Evolutionary conservation across 1,140 invertebrate species (phyloP), one percentile per base, ranked within the genome.

Genomic region (Hyphantria cunea): DNA sequence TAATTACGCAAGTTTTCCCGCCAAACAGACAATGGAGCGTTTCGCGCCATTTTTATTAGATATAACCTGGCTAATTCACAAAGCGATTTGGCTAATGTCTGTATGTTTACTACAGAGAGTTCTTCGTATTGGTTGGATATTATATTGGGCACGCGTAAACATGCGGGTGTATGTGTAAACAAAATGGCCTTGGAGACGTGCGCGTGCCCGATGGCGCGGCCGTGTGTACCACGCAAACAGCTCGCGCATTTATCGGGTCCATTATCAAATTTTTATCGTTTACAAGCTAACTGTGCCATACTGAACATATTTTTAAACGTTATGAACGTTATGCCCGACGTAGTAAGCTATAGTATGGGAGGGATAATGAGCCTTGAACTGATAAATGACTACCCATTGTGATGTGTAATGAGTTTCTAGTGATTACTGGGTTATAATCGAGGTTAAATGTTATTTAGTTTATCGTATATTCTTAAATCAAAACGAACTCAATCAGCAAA

Each of bases 21-120:
- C 85, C 85, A 84, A 89, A 79, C 62, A 70, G 76, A 86, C 85
- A 88, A 90, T 88, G 87, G 62, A 88, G 78, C 78, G 79, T 77
- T 89, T 90, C 85, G 76, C 87, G 87, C 85, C 83, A 86, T 87
- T 86, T 82, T 86, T 77, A 49, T 60, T 59, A 42, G 45, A 58
- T 72, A 75, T 72, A 68, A 78, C 52, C 14, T 78, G 70, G 65
- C 75, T 48, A 66, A 74, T 76, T 87, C 70, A 34, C 49, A 70
- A 62, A 72, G 73, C 42, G 49, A 42, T 33, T 73, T 25, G 49
- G 49, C n/a, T 52, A 50, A 37, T 71, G 47, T 41, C 58, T 52
- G 15, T 53, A 32, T 67, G 63, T 68, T 64, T 54, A 49, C 31
- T 45, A 47, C 60, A 42, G 66, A 61, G 55, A 10, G 48, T 45